Evolutionary conservation across 2,113 vertebrate species (phyloP).

Genomic region (Forbesichthys papilliferus): DNA sequence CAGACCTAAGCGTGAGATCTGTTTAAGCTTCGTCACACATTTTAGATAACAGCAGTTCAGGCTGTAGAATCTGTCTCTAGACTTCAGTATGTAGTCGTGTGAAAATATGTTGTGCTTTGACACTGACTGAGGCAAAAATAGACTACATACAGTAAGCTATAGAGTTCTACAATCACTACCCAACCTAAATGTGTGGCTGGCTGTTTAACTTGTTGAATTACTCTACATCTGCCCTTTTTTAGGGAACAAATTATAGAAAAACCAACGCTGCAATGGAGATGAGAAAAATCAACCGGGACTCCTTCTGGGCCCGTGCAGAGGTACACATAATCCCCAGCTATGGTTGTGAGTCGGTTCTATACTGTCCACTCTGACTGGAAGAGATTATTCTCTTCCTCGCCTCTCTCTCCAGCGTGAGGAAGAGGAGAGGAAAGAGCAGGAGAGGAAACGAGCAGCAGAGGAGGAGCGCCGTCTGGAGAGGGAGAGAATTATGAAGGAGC

Average conservation of each 20-base stretch:
- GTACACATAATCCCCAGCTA: slow-evolving; percentile 52
- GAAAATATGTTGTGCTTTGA: neutral
- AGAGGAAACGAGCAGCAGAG: slow-evolving; percentile 73
- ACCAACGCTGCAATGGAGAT: slow-evolving; percentile 86
- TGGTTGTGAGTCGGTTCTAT: neutral
- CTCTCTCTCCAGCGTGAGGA: slow-evolving; percentile 77
- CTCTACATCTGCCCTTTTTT: slow-evolving; percentile 4
- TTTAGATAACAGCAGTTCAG: no score
- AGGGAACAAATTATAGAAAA: slow-evolving; percentile 89
- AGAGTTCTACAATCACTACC: no score
- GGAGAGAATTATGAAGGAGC: slow-evolving; percentile 78
- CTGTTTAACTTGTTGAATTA: neutral
- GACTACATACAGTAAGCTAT: no score
- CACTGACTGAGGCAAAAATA: neutral
- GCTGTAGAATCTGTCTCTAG: neutral
- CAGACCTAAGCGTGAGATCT: slow-evolving; percentile 4
- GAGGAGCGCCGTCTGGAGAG: slow-evolving; percentile 78
- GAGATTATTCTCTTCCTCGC: neutral
- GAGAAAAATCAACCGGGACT: slow-evolving; percentile 80
- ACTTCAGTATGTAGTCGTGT: neutral
- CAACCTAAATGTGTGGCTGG: neutral
- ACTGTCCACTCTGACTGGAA: neutral
- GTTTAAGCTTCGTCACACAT: neutral
- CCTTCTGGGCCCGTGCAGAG: slow-evolving; percentile 87
- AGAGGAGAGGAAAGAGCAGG: slow-evolving; percentile 80